These are phyloP conservation scores for Pterocles orientalis DNA, from an alignment of 2,113 vertebrate genomes.

Conservation along the genomic window DNA sequence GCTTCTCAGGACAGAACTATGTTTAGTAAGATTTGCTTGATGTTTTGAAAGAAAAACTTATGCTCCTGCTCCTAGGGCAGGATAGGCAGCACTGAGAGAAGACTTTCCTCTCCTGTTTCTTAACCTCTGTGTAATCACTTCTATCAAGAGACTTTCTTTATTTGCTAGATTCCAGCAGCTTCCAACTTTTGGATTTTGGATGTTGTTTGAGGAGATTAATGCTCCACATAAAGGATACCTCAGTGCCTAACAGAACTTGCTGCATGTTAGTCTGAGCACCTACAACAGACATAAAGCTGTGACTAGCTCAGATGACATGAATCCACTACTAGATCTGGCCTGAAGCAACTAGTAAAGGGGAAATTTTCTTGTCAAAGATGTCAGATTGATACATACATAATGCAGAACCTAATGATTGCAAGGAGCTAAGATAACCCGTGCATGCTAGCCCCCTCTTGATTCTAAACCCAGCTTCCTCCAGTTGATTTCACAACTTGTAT, in stretches of 20 bases:
- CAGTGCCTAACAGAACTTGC: neutral
- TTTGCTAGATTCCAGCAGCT: neutral
- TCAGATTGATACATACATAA: neutral
- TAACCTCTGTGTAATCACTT: neutral
- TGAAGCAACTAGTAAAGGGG: neutral
- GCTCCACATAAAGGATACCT: neutral
- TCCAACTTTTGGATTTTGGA: neutral
- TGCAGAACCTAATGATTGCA: neutral
- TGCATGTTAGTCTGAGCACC: neutral
- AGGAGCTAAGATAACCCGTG: fast-evolving
- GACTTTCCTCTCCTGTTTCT: neutral
- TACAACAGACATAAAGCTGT: neutral
- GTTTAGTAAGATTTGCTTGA: neutral
- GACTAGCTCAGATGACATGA: neutral
- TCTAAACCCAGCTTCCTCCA: neutral
- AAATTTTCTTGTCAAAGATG: neutral
- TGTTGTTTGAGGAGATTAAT: neutral
- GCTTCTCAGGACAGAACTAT: neutral
- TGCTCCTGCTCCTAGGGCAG: neutral
- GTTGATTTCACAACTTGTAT: fast-evolving
- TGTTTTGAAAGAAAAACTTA: neutral
- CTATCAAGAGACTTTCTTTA: neutral
- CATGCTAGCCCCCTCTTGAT: neutral
- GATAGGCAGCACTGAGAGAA: neutral
- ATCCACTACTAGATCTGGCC: neutral